Conservation (phyloP, 2,113 vertebrate species). For the Terrapene triunguis region DNA sequence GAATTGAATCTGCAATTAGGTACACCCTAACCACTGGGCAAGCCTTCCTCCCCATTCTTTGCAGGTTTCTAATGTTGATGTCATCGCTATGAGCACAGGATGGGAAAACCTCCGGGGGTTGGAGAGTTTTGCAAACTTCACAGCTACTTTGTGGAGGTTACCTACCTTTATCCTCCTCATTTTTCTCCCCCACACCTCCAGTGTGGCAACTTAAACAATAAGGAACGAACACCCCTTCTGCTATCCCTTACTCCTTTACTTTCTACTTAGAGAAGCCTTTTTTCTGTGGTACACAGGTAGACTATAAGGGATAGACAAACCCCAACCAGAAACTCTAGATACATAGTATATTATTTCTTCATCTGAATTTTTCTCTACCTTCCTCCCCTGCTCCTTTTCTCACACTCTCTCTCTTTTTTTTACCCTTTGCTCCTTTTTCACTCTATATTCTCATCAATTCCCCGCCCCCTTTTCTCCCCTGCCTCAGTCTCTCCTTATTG, state of each 20-base stretch:
- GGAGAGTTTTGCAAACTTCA: neutral
- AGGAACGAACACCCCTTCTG: accelerated
- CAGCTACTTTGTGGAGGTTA: accelerated
- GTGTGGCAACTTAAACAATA: neutral
- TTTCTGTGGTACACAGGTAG: neutral
- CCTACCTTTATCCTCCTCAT: neutral
- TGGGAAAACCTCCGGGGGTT: accelerated
- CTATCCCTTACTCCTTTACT: neutral
- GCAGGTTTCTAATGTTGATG: accelerated
- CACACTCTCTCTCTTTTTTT: neutral
- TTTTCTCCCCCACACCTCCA: accelerated
- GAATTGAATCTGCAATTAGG: neutral
- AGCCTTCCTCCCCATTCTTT: accelerated
- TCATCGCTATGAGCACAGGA: neutral
- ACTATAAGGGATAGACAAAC: neutral
- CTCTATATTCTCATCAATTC: neutral
- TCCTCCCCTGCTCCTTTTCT: neutral
- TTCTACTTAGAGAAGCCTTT: neutral
- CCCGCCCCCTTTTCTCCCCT: neutral
- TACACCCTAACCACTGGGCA: accelerated
- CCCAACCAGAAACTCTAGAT: neutral
- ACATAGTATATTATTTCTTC: neutral
- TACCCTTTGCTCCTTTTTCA: neutral
- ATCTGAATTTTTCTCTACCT: neutral
- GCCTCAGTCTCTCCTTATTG: neutral